Percentiles rank a stretch among this genome's conserved stretches.
These are phyloP conservation scores for Latrodectus hesperus DNA, from an alignment of 2,888 invertebrate genomes.

Conservation along the genomic window DNA sequence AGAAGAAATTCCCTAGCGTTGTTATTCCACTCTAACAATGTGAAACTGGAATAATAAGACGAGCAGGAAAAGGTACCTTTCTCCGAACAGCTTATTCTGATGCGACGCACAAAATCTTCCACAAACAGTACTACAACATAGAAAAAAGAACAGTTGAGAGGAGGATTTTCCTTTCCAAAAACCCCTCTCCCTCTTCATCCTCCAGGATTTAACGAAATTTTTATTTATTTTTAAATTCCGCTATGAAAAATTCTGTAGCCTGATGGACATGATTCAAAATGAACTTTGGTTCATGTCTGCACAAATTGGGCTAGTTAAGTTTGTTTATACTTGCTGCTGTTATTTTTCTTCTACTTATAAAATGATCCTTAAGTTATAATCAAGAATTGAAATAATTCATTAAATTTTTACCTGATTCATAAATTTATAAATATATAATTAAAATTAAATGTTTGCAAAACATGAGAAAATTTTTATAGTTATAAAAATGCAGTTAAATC, in stretches of 20 bases:
- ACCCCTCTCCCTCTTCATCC: background rate
- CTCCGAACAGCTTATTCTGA: slow-evolving; percentile 38
- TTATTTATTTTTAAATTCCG: slow-evolving; percentile 6
- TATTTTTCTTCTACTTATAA: too few relatives aligned
- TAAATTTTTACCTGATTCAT: too few relatives aligned
- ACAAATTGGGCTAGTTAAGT: slow-evolving; percentile 48
- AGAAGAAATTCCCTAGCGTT: slow-evolving; percentile 8
- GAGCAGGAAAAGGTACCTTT: slow-evolving; percentile 21
- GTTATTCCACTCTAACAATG: slow-evolving; percentile 63
- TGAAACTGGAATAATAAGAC: slow-evolving; percentile 56
- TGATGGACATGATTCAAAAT: slow-evolving; percentile 7
- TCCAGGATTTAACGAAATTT: background rate
- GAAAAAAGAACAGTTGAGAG: slow-evolving; percentile 18
- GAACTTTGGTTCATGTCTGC: slow-evolving; percentile 21
- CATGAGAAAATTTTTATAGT: too few relatives aligned
- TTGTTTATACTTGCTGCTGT: background rate
- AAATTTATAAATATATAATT: too few relatives aligned
- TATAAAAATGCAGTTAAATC: too few relatives aligned
- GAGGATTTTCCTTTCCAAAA: background rate
- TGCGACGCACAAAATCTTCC: slow-evolving; percentile 45
- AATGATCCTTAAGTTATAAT: too few relatives aligned
- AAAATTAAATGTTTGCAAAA: too few relatives aligned
- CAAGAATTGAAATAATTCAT: too few relatives aligned
- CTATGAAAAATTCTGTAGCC: background rate
- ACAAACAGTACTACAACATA: slow-evolving; percentile 31